Evolutionary conservation across 2,888 invertebrate species (phyloP).

Genomic region (Apeira syringaria): DNA sequence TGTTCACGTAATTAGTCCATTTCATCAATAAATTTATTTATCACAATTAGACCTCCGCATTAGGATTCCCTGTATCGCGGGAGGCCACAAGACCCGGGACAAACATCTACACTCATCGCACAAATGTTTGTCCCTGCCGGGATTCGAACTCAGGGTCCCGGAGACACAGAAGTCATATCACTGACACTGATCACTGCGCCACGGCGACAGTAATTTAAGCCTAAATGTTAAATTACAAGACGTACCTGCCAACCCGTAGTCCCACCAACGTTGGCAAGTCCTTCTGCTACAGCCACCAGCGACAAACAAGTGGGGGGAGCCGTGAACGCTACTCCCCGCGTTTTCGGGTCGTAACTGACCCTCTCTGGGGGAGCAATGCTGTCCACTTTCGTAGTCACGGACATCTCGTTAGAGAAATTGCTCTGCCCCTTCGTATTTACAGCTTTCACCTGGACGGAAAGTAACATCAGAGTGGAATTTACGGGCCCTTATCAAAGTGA

Average conservation of each 20-base stretch:
- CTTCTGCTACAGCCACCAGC: constrained; percentile 90
- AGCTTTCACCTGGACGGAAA: constrained; percentile 87
- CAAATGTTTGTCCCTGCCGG: too few relatives aligned
- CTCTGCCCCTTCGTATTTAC: constrained; percentile 94
- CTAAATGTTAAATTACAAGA: neutral
- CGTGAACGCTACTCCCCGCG: constrained; percentile 90
- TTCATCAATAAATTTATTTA: too few relatives aligned
- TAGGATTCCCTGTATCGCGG: too few relatives aligned
- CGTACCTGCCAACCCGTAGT: constrained; percentile 66
- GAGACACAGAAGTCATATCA: too few relatives aligned
- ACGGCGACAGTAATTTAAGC: too few relatives aligned
- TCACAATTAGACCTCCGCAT: too few relatives aligned
- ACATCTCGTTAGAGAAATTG: constrained; percentile 93
- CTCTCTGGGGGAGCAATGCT: constrained; percentile 91
- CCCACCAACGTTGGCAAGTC: constrained; percentile 71
- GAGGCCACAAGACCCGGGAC: too few relatives aligned
- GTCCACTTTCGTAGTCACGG: constrained; percentile 92
- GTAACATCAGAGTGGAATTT: constrained; percentile 18
- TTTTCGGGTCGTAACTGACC: constrained; percentile 92
- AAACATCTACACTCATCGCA: too few relatives aligned
- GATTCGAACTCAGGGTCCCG: too few relatives aligned
- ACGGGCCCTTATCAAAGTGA: constrained; percentile 16
- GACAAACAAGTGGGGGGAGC: constrained; percentile 91
- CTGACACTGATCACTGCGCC: too few relatives aligned
- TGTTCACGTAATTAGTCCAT: too few relatives aligned